phyloP scores from a whole-genome alignment of 2,797 vertebrate species.

The Pipistrellus pipistrellus region DNA sequence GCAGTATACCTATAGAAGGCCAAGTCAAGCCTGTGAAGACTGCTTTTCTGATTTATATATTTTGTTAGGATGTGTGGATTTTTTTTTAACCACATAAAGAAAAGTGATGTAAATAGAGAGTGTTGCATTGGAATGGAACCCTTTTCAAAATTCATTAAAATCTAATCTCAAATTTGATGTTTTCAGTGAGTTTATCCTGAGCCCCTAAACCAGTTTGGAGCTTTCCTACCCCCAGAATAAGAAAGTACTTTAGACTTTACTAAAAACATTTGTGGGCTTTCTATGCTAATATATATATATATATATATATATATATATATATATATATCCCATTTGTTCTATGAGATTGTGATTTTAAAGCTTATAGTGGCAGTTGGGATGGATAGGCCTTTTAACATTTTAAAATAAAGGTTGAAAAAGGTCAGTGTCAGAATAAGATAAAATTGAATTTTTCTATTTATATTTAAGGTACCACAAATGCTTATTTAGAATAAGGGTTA shows the following conservation, averaged over 20 bases:
- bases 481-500: conserved; percentile 46
- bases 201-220: neutral
- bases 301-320: neutral
- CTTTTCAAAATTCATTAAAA: conserved; percentile 8
- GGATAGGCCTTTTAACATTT: neutral
- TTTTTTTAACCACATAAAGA: conserved; percentile 16
- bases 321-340: neutral
- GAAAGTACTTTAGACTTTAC: neutral
- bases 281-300: neutral
- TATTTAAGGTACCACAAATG: neutral
- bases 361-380: neutral
- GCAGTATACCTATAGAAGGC: neutral
- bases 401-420: conserved; percentile 26
- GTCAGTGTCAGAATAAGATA: conserved; percentile 5
- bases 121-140: conserved; percentile 11
- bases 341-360: conserved; percentile 22
- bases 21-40: conserved; percentile 25
- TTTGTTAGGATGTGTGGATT: conserved; percentile 46
- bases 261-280: neutral
- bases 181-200: conserved; percentile 30
- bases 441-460: conserved; percentile 22
- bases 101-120: conserved; percentile 3
- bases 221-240: neutral
- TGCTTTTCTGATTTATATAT: conserved; percentile 29
- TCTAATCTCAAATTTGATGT: conserved; percentile 29